Percentiles rank a stretch among this genome's conserved stretches.
These are phyloP conservation scores for Heterotilapia buettikoferi DNA, from an alignment of 2,113 vertebrate species.

Conservation along the genomic window DNA sequence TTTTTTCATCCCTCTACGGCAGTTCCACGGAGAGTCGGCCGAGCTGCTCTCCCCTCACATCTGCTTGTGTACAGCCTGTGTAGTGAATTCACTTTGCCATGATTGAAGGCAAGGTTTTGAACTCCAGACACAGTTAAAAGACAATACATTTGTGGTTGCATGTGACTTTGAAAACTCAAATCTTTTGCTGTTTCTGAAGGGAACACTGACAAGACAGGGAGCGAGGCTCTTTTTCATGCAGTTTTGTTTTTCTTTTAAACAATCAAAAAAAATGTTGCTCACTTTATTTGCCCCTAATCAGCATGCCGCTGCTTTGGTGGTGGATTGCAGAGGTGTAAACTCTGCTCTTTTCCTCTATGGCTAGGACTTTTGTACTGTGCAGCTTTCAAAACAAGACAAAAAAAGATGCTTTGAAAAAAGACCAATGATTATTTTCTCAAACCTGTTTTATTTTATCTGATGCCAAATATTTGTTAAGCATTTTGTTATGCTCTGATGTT, in stretches of 20 bases:
- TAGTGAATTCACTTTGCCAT: slow-evolving; percentile 40
- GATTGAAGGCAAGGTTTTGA: slow-evolving; percentile 59
- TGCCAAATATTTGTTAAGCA: slow-evolving; percentile 52
- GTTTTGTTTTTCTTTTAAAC: slow-evolving; percentile 60
- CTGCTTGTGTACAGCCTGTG: slow-evolving; percentile 40
- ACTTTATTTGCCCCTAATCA: slow-evolving; percentile 67
- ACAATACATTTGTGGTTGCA: slow-evolving; percentile 36
- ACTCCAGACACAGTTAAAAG: slow-evolving; percentile 64
- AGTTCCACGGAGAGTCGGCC: slow-evolving; percentile 49
- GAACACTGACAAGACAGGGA: slow-evolving; percentile 49
- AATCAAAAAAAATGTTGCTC: slow-evolving; percentile 61
- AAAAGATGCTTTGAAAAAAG: slow-evolving; percentile 26
- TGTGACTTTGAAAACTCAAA: slow-evolving; percentile 60
- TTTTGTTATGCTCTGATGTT: slow-evolving; percentile 25
- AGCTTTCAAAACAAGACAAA: slow-evolving; percentile 10
- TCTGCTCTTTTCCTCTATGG: slow-evolving; percentile 30
- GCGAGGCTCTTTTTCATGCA: slow-evolving; percentile 23
- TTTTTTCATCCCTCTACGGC: slow-evolving; percentile 11
- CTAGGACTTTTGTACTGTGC: slow-evolving; percentile 16
- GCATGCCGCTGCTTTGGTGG: slow-evolving; percentile 60
- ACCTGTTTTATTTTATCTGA: slow-evolving; percentile 42
- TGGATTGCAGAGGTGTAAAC: slow-evolving; percentile 62
- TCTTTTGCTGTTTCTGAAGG: slow-evolving; percentile 31
- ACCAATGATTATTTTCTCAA: slow-evolving; percentile 35
- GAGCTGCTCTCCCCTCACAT: slow-evolving; percentile 50